Conservation (phyloP, 1,140 invertebrate genomes). For the Megalonaias nervosa region DNA sequence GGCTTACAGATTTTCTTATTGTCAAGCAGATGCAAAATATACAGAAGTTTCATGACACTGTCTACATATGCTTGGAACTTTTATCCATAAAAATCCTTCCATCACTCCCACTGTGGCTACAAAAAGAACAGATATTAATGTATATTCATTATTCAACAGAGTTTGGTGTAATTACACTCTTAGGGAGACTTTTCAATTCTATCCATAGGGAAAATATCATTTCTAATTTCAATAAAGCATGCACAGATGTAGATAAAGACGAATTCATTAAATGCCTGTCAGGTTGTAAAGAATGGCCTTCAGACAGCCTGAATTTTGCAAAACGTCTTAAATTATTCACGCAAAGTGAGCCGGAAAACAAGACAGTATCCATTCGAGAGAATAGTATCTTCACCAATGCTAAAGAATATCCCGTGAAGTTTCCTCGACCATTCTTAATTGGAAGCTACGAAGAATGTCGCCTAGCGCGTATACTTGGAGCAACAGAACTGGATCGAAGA, state of each 20-base stretch:
- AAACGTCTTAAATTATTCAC: too few species aligned
- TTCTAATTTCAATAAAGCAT: background rate
- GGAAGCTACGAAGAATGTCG: too few species aligned
- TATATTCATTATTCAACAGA: background rate
- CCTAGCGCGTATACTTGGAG: background rate
- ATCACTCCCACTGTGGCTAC: slow-evolving; percentile 10
- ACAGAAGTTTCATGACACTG: background rate
- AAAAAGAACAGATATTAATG: background rate
- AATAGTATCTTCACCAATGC: too few species aligned
- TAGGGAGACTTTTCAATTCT: background rate
- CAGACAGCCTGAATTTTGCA: too few species aligned
- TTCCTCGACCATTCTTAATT: too few species aligned
- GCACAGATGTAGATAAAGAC: background rate
- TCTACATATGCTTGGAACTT: background rate
- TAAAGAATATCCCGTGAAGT: too few species aligned
- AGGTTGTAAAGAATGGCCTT: too few species aligned
- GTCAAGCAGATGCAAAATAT: background rate
- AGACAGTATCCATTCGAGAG: too few species aligned
- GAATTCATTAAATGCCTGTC: background rate
- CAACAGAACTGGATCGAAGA: background rate
- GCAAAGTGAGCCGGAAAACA: too few species aligned
- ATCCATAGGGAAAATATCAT: background rate
- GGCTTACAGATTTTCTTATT: slow-evolving; percentile 2
- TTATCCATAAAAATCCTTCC: background rate
- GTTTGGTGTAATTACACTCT: background rate